Base-by-base conservation (phyloP, 2,888 invertebrate genomes). In the Phengaris alcon region DNA sequence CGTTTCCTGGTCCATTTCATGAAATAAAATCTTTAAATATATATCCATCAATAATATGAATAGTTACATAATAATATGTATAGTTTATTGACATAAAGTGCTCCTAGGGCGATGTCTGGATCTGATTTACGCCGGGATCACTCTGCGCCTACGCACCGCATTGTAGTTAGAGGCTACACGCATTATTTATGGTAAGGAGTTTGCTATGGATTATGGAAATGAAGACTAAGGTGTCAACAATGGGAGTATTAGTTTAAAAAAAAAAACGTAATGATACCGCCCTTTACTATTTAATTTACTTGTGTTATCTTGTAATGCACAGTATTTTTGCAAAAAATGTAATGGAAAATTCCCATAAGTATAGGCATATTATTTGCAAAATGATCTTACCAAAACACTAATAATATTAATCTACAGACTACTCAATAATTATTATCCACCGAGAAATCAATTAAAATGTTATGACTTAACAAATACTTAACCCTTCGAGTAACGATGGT, bases 121-220 rank as follows among this genome's bases (percentile, higher is more conserved):
- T 68, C 90, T 91, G 93, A 93, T 93, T 93, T 93, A 92, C 90
- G 93, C 93, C 92, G 89, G 89, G 87, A 88, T 87, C 86, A 87
- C 87, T 85, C 81, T 85, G 87, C 91, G 90, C 93, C 92, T 87
- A 92, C 91, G 90, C 91, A 85, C 81, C 80, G 81, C 87, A 89
- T 91, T 89, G 91, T 88, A 88, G 88, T 90, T 88, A 88, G 88
- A 55, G 35, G 82, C 88, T 88, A 93, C 92, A 90, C 87, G 90
- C 85, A 91, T 93, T 93, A 93, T 93, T 93, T 93, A 93, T 93
- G 90, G 90, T 93, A 93, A 93, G 93, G 87, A 91, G 93, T 91
- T 93, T 91, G 89, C 84, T 84, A 85, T 87, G 91, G 93, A 91
- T 93, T 93, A 93, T 88, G 88, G 87, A 88, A 90, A 87, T 90